These are phyloP conservation scores for Caenorhabditis sulstoni DNA, from an alignment of 2,888 invertebrate genomes.

Conservation along the genomic window DNA sequence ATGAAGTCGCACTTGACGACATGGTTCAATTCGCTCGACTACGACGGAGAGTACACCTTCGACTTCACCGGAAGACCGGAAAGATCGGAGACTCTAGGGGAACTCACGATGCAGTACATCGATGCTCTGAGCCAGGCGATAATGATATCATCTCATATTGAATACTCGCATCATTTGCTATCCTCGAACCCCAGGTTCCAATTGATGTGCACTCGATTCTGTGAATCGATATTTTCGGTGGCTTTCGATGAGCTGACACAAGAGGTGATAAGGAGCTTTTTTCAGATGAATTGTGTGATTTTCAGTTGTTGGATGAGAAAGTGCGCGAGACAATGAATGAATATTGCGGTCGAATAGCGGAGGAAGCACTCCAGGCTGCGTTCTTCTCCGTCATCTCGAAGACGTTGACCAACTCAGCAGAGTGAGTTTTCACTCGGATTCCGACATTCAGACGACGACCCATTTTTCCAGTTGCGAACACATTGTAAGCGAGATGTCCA, in stretches of 20 bases:
- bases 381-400: constrained; percentile 47
- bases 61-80: constrained; percentile 38
- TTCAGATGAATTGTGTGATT: no score
- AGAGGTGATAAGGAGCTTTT: no score
- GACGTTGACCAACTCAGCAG: constrained; percentile 24
- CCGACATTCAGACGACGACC: no score
- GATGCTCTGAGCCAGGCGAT: constrained; percentile 62
- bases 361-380: constrained; percentile 54
- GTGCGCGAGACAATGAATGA: constrained; percentile 32
- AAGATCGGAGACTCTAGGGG: constrained; percentile 41
- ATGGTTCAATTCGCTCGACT: constrained; percentile 69
- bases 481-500: constrained; percentile 20
- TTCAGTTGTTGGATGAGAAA: constrained; percentile 30
- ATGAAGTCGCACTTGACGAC: constrained; percentile 58
- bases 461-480: constrained; percentile 25
- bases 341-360: constrained; percentile 53
- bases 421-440: constrained; percentile 20
- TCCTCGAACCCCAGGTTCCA: constrained; percentile 46
- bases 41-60: constrained; percentile 63
- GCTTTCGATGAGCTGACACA: constrained; percentile 49
- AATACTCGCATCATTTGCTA: constrained; percentile 59
- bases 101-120: constrained; percentile 59
- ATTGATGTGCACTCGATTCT: constrained; percentile 58
- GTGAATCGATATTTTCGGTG: constrained; percentile 58
- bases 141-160: constrained; percentile 62